A percentile compares a stretch with the other conserved stretches of the same genome.
Evolutionary conservation across 2,797 vertebrate genomes (phyloP).

Genomic region (Xiphophorus birchmanni): DNA sequence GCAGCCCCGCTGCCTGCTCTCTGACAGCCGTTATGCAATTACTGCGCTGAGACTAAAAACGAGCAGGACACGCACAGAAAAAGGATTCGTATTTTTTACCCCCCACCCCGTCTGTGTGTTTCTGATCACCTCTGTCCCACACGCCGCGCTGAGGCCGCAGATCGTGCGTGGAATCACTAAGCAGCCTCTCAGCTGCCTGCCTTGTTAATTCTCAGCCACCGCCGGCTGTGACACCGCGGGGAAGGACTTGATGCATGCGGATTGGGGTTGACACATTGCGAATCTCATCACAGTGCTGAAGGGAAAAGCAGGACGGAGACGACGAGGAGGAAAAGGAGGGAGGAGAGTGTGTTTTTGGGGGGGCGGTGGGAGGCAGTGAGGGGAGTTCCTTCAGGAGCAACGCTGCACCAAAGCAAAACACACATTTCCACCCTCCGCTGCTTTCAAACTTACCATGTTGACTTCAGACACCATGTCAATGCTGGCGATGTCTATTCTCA

Average conservation of each 20-base stretch:
- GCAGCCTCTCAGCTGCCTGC: constrained; percentile 7
- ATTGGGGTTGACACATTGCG: constrained; percentile 63
- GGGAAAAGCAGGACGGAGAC: background rate
- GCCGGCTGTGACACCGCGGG: constrained; percentile 44
- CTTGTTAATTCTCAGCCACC: constrained; percentile 42
- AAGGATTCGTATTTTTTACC: background rate
- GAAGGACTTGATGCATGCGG: constrained; percentile 51
- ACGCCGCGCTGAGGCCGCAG: constrained; percentile 20
- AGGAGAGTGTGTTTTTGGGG: background rate
- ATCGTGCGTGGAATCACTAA: constrained; percentile 41
- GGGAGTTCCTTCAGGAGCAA: constrained; percentile 13
- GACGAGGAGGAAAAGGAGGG: background rate
- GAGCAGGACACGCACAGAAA: constrained; percentile 7
- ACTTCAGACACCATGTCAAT: constrained; percentile 98
- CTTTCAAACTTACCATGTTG: constrained; percentile 90
- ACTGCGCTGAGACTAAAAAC: constrained; percentile 42
- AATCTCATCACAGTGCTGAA: constrained; percentile 34
- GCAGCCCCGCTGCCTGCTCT: constrained; percentile 29
- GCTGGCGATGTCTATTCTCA: constrained; percentile 95
- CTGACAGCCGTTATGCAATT: constrained; percentile 63
- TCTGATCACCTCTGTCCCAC: constrained; percentile 2
- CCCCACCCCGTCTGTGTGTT: background rate
- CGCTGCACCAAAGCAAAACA: constrained; percentile 23
- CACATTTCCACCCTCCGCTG: background rate
- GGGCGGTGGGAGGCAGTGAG: background rate